These are phyloP conservation scores for Tretioscincus oriximinensis DNA, from an alignment of 2,113 vertebrate species.

Conservation along the genomic window DNA sequence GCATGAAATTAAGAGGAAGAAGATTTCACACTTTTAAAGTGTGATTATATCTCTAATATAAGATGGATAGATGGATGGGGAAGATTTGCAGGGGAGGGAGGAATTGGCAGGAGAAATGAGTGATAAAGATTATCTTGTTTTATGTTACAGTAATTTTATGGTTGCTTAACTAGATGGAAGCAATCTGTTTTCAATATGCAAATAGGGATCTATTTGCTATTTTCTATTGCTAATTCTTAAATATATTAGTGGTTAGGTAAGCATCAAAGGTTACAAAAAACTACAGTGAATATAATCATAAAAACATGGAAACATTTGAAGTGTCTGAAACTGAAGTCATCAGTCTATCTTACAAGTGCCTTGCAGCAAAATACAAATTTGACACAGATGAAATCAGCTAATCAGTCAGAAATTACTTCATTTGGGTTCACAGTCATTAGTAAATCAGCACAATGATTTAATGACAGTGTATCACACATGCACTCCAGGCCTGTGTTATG, in stretches of 20 bases:
- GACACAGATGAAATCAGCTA: conserved; percentile 20
- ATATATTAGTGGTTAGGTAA: background rate
- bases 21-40: no score
- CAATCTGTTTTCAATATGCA: background rate
- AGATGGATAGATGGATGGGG: no score
- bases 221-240: background rate
- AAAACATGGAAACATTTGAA: conserved; percentile 10
- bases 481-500: background rate
- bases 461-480: background rate
- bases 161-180: conserved; percentile 1
- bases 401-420: conserved; percentile 15
- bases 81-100: no score
- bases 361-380: background rate
- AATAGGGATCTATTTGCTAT: background rate
- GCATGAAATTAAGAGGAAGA: no score
- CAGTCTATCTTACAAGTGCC: background rate
- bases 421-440: background rate
- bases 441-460: conserved; percentile 1
- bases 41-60: no score
- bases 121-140: background rate
- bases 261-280: background rate
- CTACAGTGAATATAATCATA: rapidly evolving
- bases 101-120: background rate
- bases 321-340: rapidly evolving
- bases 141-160: background rate